Percentiles rank a stretch among this genome's conserved stretches.
Conservation (phyloP, 2,888 invertebrate genomes). For the Rhamphomyia laevipes region DNA sequence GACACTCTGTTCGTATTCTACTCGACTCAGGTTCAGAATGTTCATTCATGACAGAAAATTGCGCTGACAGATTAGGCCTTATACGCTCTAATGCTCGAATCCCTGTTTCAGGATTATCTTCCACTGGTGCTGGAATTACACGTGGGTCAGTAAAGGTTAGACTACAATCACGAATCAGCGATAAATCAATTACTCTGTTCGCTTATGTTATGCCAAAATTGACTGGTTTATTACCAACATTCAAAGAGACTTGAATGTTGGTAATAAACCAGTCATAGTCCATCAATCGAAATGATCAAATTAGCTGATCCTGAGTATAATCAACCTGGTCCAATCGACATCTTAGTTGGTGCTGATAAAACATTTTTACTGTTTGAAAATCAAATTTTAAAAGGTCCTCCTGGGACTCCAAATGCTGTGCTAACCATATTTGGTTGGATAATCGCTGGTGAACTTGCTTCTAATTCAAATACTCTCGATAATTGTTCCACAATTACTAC, state of each 20-base stretch:
- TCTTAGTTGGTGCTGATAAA: constrained; percentile 12
- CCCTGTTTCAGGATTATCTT: too few species aligned
- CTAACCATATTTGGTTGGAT: constrained; percentile 1
- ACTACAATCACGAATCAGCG: neutral
- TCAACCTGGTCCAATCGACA: constrained; percentile 10
- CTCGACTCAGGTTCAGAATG: neutral
- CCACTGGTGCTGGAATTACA: too few species aligned
- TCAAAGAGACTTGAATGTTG: too few species aligned
- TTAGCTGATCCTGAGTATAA: constrained; percentile 13
- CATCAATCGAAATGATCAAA: neutral
- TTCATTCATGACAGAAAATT: too few species aligned
- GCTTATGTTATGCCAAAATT: constrained; percentile 4
- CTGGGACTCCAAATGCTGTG: constrained; percentile 6
- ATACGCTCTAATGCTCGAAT: too few species aligned
- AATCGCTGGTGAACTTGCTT: too few species aligned
- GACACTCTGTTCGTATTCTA: neutral
- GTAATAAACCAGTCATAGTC: too few species aligned
- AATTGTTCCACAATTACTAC: neutral
- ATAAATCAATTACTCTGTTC: neutral
- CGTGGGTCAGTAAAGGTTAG: neutral
- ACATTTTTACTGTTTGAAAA: constrained; percentile 9
- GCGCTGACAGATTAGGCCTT: too few species aligned
- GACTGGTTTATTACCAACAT: neutral
- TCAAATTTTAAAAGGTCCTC: constrained; percentile 1
- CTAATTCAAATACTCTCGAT: neutral